phyloP scores from a whole-genome alignment of 2,888 invertebrate species.

The Rhorus exstirpatorius region DNA sequence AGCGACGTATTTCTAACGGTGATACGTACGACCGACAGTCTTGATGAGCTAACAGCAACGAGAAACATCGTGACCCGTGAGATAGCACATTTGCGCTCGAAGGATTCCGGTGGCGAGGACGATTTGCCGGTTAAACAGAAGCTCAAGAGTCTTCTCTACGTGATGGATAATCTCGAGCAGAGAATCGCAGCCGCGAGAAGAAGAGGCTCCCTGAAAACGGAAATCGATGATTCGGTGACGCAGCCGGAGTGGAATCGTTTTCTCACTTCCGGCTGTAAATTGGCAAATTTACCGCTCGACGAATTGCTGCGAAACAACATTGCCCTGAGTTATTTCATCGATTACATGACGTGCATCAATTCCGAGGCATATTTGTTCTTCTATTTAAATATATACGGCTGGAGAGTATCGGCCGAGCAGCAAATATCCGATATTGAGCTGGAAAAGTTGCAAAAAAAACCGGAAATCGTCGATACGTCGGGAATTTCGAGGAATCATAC shows the following conservation, averaged over 20 bases:
- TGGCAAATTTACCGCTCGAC: constrained; percentile 90
- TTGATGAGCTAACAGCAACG: constrained; percentile 94
- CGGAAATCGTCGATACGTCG: constrained; percentile 67
- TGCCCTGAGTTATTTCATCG: constrained; percentile 92
- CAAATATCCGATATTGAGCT: constrained; percentile 88
- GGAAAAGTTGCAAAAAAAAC: constrained; percentile 85
- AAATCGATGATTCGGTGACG: constrained; percentile 83
- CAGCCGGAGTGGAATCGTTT: constrained; percentile 85
- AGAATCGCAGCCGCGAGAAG: constrained; percentile 87
- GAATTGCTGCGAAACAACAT: constrained; percentile 92
- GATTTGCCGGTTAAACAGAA: constrained; percentile 94
- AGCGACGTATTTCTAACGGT: constrained; percentile 95
- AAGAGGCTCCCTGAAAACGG: constrained; percentile 86
- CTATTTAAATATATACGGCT: constrained; percentile 91
- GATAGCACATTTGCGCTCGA: constrained; percentile 93
- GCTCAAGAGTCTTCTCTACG: constrained; percentile 93
- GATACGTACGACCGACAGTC: constrained; percentile 92
- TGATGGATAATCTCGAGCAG: constrained; percentile 92
- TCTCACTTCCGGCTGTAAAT: constrained; percentile 86
- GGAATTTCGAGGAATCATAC: too few relatives aligned
- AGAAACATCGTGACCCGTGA: constrained; percentile 93
- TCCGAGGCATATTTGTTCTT: constrained; percentile 92
- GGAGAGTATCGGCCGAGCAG: constrained; percentile 91
- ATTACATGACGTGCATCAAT: constrained; percentile 91
- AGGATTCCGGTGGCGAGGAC: constrained; percentile 95